These are phyloP conservation scores for Chirona hameri DNA, from an alignment of 2,888 invertebrate species.

Conservation along the genomic window DNA sequence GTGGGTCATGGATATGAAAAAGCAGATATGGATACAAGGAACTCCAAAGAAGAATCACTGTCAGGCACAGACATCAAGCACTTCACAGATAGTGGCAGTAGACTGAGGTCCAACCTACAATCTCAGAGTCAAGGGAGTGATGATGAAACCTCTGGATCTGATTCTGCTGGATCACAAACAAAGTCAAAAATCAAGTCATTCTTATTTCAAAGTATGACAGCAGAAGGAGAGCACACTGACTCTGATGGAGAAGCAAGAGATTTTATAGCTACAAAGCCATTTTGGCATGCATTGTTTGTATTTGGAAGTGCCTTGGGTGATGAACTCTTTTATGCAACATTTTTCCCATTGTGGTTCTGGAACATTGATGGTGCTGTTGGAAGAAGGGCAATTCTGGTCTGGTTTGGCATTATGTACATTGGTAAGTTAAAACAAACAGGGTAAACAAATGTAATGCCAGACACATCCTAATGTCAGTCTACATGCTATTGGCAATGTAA, in stretches of 20 bases:
- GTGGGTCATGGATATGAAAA: background rate
- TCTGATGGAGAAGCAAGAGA: background rate
- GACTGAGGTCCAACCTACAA: background rate
- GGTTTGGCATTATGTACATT: conserved; percentile 79
- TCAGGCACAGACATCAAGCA: background rate
- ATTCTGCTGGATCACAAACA: background rate
- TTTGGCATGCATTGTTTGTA: conserved; percentile 79
- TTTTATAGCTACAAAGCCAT: conserved; percentile 42
- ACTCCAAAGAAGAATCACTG: too few relatives aligned
- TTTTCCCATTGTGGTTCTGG: conserved; percentile 93
- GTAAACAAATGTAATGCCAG: background rate
- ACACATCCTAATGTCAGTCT: too few relatives aligned
- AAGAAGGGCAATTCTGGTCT: conserved; percentile 73
- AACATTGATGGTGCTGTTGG: conserved; percentile 85
- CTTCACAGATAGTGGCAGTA: background rate
- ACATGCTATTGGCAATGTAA: too few relatives aligned
- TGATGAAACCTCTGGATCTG: conserved; percentile 8
- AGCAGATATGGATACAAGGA: background rate
- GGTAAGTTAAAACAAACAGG: conserved; percentile 53
- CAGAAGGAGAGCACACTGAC: background rate
- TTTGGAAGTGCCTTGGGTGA: conserved; percentile 84
- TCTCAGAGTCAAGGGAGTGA: background rate
- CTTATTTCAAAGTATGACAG: background rate
- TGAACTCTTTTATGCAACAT: conserved; percentile 84
- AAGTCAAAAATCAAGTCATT: background rate